Conservation (phyloP, 2,888 invertebrate genomes). For the Apeira syringaria region DNA sequence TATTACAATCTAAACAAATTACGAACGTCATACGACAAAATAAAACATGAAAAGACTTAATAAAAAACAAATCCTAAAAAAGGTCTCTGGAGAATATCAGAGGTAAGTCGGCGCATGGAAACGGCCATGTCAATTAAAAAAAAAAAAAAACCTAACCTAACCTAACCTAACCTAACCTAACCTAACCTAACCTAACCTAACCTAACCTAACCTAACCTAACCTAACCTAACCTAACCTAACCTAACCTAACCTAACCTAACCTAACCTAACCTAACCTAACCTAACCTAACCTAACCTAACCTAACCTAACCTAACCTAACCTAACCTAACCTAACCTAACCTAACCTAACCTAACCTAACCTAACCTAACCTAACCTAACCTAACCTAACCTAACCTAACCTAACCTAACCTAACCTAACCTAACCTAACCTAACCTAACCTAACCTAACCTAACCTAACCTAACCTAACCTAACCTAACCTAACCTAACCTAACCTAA, state of each 20-base stretch:
- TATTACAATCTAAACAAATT: too few relatives aligned
- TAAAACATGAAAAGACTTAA: too few relatives aligned
- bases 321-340: slow-evolving; percentile 19
- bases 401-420: slow-evolving; percentile 29
- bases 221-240: too few relatives aligned
- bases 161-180: not conserved
- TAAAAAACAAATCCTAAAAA: too few relatives aligned
- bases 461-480: slow-evolving; percentile 31
- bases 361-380: slow-evolving; percentile 26
- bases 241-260: too few relatives aligned
- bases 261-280: too few relatives aligned
- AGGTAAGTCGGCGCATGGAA: not conserved
- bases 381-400: slow-evolving; percentile 26
- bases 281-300: slow-evolving; percentile 20
- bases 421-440: slow-evolving; percentile 27
- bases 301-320: slow-evolving; percentile 24
- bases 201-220: not conserved
- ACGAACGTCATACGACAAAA: too few relatives aligned
- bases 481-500: slow-evolving; percentile 29
- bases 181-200: not conserved
- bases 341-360: slow-evolving; percentile 22
- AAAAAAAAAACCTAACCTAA: not conserved
- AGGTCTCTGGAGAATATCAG: too few relatives aligned
- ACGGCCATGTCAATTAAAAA: not conserved
- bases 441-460: slow-evolving; percentile 30